Evolutionary conservation across 1,140 invertebrate species (phyloP).

Genomic region (Micrasema longulum): DNA sequence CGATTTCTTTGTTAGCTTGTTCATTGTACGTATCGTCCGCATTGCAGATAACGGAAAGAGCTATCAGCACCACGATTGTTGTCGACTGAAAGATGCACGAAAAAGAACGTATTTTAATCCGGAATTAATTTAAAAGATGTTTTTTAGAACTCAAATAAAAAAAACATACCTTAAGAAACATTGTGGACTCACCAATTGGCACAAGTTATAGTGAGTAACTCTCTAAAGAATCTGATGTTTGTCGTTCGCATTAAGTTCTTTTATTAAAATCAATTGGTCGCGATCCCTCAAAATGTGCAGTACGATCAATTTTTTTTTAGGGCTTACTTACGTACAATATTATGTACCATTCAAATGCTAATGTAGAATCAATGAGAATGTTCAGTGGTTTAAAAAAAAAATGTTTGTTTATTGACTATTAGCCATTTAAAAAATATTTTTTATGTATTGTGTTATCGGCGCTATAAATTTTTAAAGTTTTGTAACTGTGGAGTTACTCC

Average conservation of each 20-base stretch:
- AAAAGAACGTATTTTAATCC: not conserved
- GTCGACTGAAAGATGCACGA: no score
- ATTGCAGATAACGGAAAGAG: constrained; percentile 23
- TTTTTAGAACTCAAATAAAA: no score
- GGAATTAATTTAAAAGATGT: not conserved
- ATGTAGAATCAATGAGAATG: no score
- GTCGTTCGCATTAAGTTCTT: constrained; percentile 20
- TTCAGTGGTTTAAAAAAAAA: no score
- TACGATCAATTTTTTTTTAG: no score
- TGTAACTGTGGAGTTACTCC: no score
- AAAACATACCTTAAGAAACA: constrained; percentile 26
- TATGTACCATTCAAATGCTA: no score
- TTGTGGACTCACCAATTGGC: constrained; percentile 13
- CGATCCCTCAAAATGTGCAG: constrained; percentile 23
- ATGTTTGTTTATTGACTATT: no score
- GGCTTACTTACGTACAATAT: no score
- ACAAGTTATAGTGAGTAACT: constrained; percentile 1
- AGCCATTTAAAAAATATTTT: no score
- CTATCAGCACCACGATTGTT: constrained; percentile 15
- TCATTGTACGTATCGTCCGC: constrained; percentile 47
- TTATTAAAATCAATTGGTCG: constrained; percentile 34
- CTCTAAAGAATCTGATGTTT: constrained; percentile 9
- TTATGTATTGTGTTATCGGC: no score
- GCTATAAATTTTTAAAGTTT: no score
- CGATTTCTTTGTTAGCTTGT: constrained; percentile 37